Evolutionary conservation across 2,113 vertebrate genomes (phyloP), one percentile per base, ranked within the genome.

Genomic region (Percopsis transmontana): DNA sequence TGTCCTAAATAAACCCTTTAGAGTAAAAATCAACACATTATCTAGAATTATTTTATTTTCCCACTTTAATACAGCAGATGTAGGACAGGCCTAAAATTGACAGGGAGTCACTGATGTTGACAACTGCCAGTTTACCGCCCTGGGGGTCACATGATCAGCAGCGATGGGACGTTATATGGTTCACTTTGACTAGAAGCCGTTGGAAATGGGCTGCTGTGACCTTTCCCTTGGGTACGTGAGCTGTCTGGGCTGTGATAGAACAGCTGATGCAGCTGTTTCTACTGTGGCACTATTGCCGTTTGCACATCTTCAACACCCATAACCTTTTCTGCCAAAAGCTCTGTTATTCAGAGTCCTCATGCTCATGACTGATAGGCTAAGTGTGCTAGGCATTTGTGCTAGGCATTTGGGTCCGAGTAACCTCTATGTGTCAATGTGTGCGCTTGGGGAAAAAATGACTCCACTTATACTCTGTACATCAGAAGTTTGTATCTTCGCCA

Each of bases 241-340:
- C 62, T 56, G 81, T 84, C 79, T 77, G 76, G 50, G 16, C 15
- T 18, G 21, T 15, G 42, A 55, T 71, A 76, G 73, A 89, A 88
- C 68, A 72, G 85, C 87, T 87, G 85, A 90, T 76, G 72, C 80
- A 84, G 84, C 83, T 85, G 76, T 88, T 87, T 86, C 72, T 52
- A 52, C 63, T 63, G 63, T 58, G 61, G 79, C 72, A 74, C 69
- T 82, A 69, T 67, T 86, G 70, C 79, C 69, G 80, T 88, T 86
- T 86, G 72, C 75, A 72, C 80, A 68, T 86, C 79, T 86, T 84
- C 80, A 73, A 15, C 59, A 41, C 70, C 66, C 77, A 77, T 84
- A 82, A 84, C 85, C 82, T 86, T 87, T 73, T 81, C 82, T 86
- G 84, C 66, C 82, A 85, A 66, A 83, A 82, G 80, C 70, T 71